phyloP scores from a whole-genome alignment of 2,797 vertebrate genomes.

The Acanthornis magna region DNA sequence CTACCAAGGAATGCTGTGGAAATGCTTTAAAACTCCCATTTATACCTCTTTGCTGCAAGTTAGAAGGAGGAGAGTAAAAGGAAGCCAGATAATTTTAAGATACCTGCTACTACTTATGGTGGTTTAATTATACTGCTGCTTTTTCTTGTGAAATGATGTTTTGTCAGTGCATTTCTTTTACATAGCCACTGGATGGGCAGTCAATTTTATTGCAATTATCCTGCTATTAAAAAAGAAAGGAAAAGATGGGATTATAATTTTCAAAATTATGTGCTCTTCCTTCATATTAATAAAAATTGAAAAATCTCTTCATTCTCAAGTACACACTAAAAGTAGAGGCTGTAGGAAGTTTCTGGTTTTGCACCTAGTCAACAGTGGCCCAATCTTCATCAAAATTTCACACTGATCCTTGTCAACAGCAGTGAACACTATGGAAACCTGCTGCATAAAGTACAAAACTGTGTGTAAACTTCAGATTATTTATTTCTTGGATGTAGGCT shows the following conservation, averaged over 20 bases:
- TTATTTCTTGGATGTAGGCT: not conserved
- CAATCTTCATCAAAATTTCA: not conserved
- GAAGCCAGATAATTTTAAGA: not conserved
- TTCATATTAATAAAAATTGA: not conserved
- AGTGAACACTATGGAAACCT: not conserved
- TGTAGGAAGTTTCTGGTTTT: not conserved
- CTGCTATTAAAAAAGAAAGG: not conserved
- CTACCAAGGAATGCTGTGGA: slow-evolving; percentile 6
- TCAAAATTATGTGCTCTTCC: not conserved
- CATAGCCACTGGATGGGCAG: not conserved
- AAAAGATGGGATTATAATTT: not conserved
- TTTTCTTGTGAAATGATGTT: not conserved
- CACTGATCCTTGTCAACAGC: not conserved
- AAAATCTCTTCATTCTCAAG: not conserved
- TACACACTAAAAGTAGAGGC: not conserved
- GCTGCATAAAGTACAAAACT: not conserved
- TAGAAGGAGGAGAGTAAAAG: not conserved
- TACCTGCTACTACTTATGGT: not conserved
- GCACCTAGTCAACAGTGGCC: not conserved
- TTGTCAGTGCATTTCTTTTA: not conserved
- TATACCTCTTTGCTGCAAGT: slow-evolving; percentile 53
- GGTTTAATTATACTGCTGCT: not conserved
- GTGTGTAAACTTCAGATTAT: not conserved
- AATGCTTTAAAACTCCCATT: slow-evolving; percentile 50
- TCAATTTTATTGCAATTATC: not conserved